Conservation (phyloP, 2,888 invertebrate genomes). For the Chrysolina americana region DNA sequence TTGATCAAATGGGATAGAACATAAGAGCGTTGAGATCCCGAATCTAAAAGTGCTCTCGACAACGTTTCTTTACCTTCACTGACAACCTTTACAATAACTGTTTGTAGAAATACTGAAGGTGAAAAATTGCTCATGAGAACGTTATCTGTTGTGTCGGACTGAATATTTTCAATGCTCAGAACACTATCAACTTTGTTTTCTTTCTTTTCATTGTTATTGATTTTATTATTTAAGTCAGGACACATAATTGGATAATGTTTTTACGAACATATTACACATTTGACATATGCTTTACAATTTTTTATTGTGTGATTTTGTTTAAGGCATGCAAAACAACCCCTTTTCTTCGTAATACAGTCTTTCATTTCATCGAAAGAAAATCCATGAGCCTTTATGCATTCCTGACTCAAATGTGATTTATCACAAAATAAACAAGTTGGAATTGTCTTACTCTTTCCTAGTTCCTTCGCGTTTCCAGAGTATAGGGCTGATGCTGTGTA, state of each 20-base stretch:
- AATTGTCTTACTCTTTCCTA: slow-evolving; percentile 27
- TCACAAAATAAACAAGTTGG: slow-evolving; percentile 24
- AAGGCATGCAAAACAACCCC: no score
- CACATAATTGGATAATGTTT: slow-evolving; percentile 11
- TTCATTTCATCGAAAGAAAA: slow-evolving; percentile 11
- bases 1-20: background rate
- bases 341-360: no score
- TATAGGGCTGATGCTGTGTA: background rate
- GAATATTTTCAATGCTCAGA: background rate
- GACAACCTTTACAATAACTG: slow-evolving; percentile 24
- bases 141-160: background rate
- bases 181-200: slow-evolving; percentile 21
- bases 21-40: slow-evolving; percentile 22
- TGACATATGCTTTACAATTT: slow-evolving; percentile 12
- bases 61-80: background rate
- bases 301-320: slow-evolving; percentile 3
- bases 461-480: background rate
- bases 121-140: slow-evolving; percentile 17
- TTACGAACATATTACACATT: slow-evolving; percentile 24
- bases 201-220: slow-evolving; percentile 16
- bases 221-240: slow-evolving; percentile 15
- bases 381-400: background rate
- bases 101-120: slow-evolving; percentile 16
- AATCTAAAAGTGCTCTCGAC: slow-evolving; percentile 1
- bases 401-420: background rate